These are phyloP conservation scores for Cercopithecus diana DNA, from an alignment of 2,797 vertebrate species.

Conservation along the genomic window DNA sequence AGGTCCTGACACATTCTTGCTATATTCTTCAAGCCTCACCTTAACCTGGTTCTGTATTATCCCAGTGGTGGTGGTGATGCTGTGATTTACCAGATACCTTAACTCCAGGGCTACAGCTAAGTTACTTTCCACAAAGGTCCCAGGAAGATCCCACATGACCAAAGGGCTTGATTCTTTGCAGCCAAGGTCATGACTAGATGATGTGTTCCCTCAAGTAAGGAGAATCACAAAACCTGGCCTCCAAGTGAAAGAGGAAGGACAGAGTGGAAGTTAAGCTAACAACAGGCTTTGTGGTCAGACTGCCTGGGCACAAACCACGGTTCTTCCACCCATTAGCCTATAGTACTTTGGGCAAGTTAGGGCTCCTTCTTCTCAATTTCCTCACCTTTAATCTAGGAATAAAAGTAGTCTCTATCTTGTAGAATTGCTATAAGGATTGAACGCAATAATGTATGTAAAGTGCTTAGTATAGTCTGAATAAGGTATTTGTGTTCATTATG, in stretches of 20 bases:
- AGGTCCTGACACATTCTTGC: not conserved
- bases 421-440: not conserved
- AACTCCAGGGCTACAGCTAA: not conserved
- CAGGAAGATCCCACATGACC: not conserved
- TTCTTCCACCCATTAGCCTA: not conserved
- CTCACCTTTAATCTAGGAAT: not conserved
- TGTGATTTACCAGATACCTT: not conserved
- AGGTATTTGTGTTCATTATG: not conserved
- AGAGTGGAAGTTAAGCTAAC: not conserved
- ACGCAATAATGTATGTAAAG: not conserved
- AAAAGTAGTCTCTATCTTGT: not conserved
- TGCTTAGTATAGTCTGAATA: not conserved
- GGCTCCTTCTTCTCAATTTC: not conserved
- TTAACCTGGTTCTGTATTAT: not conserved
- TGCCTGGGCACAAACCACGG: not conserved
- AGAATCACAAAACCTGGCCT: not conserved
- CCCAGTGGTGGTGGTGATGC: not conserved
- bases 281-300: not conserved
- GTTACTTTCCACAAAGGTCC: not conserved
- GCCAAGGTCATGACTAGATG: not conserved
- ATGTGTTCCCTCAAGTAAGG: not conserved
- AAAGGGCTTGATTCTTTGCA: not conserved
- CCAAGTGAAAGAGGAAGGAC: not conserved
- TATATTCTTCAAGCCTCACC: not conserved
- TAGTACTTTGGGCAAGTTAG: not conserved